A percentile compares a stretch with the other conserved stretches of the same genome.
Conservation (phyloP, 2,888 invertebrate species). For the Busseola fusca region DNA sequence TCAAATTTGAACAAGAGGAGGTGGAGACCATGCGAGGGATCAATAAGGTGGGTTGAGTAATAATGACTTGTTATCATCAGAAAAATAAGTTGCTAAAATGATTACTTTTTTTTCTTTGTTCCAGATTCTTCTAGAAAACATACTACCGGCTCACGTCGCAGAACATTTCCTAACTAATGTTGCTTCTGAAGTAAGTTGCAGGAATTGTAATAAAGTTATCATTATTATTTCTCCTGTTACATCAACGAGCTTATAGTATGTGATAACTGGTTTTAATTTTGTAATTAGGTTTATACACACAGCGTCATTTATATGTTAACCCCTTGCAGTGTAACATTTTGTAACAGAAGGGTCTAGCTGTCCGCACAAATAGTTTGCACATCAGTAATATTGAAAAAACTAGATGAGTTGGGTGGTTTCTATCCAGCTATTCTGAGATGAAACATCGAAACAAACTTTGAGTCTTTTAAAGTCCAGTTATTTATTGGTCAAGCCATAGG, state of each 20-base stretch:
- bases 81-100: not conserved
- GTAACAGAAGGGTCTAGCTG: too few relatives aligned
- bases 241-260: not conserved
- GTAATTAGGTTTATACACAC: not conserved
- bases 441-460: not conserved
- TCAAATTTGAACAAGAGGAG: slow-evolving; percentile 97
- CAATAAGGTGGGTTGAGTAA: slow-evolving; percentile 92
- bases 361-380: not conserved
- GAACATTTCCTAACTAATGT: slow-evolving; percentile 95
- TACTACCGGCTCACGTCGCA: slow-evolving; percentile 98
- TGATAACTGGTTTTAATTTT: not conserved
- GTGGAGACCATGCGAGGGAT: slow-evolving; percentile 98
- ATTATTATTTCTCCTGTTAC: not conserved
- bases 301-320: too few relatives aligned
- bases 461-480: not conserved
- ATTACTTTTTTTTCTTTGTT: slow-evolving; percentile 57
- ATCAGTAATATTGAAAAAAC: not conserved
- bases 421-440: not conserved
- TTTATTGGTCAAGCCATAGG: not conserved
- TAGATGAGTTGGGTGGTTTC: not conserved
- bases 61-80: not conserved
- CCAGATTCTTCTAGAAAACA: slow-evolving; percentile 97
- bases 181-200: slow-evolving; percentile 89
- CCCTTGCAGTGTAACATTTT: too few relatives aligned
- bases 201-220: not conserved